Conservation (phyloP, 2,113 vertebrate species). For the Rousettus leschenaultii region DNA sequence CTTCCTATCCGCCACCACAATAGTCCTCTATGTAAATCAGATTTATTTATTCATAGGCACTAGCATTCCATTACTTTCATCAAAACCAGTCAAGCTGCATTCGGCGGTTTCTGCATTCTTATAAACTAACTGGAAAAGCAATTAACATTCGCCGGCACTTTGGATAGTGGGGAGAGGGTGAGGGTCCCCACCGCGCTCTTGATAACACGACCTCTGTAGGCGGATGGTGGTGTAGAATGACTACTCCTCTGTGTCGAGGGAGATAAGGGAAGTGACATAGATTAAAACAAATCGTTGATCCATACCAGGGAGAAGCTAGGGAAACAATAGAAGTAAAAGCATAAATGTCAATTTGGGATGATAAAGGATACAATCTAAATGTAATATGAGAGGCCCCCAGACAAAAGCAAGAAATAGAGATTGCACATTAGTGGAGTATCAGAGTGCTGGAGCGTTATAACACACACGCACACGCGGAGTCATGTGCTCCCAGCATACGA, state of each 20-base stretch:
- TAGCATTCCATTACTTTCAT: conserved; percentile 82
- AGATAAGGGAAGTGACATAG: conserved; percentile 87
- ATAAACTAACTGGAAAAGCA: conserved; percentile 83
- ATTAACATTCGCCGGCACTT: conserved; percentile 80
- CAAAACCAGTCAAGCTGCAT: conserved; percentile 77
- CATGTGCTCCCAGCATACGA: conserved; percentile 76
- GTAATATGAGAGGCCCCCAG: conserved; percentile 90
- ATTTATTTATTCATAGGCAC: conserved; percentile 84
- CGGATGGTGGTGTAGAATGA: conserved; percentile 72
- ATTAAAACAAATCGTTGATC: conserved; percentile 90
- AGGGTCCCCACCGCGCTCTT: conserved; percentile 57
- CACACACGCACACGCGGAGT: conserved; percentile 47
- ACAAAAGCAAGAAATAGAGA: conserved; percentile 88
- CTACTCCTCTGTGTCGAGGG: conserved; percentile 82
- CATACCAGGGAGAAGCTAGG: conserved; percentile 83
- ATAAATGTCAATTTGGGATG: conserved; percentile 94
- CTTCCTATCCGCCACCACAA: conserved; percentile 62
- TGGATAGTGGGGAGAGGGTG: conserved; percentile 58
- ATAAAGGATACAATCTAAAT: conserved; percentile 93
- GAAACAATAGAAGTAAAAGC: conserved; percentile 92
- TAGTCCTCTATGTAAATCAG: conserved; percentile 74
- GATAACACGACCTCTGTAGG: conserved; percentile 77
- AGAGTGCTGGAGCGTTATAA: conserved; percentile 70
- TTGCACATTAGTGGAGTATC: conserved; percentile 84
- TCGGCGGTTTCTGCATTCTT: conserved; percentile 72